Base-by-base conservation (phyloP, 2,888 invertebrate species). In the Blastobasis lacticolella region DNA sequence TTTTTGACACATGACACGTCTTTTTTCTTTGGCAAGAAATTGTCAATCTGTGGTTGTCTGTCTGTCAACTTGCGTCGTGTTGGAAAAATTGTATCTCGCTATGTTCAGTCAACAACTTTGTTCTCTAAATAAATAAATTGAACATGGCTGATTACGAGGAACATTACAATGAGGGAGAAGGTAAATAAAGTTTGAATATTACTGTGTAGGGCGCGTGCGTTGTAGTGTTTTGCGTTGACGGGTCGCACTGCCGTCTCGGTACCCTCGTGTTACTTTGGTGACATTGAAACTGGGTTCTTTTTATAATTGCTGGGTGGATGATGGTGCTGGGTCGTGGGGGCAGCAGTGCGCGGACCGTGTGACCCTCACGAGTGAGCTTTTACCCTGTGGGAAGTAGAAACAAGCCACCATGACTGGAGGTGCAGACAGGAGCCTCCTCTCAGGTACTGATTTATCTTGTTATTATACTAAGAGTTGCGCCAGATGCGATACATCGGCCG, bases 241-340 rank as follows among this genome's bases (percentile, higher is more conserved):
- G 66, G 70, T 63, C 75, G 75, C 71, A 70, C 75, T 66, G 73
- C 63, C 66, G 69, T 52, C 59, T 69, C 66, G 68, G 65, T 69
- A 73, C 78, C 85, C 84, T 85, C 87, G 84, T 85, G 86, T 81
- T 80, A 70, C 79, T 76, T 78, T 79, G 82, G 82, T 86, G 87
- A 87, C 87, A 87, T 87, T 87, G 87, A 85, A 86, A 78, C 77
- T 81, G 81, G 83, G 83, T 83, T 86, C 85, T 87, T 87, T 86
- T 87, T 86, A 83, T 85, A 86, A 79, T 85, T 85, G 82, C 84
- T 87, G 86, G 81, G 78, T 85, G 85, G 83, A 85, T 81, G 76
- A 70, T 79, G 80, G 78, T 81, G 85, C 78, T 78, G 78, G 72
- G 68, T 68, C 66, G 73, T 73, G 75, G 80, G 78, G 74, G 74